These are phyloP conservation scores for Sebastes reedi DNA, from an alignment of 2,797 vertebrate genomes.

Conservation along the genomic window DNA sequence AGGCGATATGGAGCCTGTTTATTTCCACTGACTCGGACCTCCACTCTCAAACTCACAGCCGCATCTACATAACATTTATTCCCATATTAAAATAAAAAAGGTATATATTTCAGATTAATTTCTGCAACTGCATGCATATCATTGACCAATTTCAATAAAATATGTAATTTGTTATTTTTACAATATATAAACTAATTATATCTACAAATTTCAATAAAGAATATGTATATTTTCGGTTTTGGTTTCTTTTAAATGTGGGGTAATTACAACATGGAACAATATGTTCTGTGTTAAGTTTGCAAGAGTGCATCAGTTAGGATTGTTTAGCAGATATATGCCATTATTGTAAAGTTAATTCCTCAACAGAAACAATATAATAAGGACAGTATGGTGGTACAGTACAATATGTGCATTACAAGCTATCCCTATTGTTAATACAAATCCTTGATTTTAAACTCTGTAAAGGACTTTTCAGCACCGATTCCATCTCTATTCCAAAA, in stretches of 20 bases:
- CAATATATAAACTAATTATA: slow-evolving; percentile 72
- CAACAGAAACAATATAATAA: background rate
- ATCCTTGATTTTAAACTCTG: background rate
- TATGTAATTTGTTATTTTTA: slow-evolving; percentile 66
- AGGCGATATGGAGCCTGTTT: background rate
- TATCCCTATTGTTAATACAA: background rate
- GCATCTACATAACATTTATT: slow-evolving; percentile 45
- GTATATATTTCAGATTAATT: slow-evolving; percentile 59
- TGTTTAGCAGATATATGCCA: background rate
- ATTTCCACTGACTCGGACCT: background rate
- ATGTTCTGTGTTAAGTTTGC: slow-evolving; percentile 2
- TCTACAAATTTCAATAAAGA: slow-evolving; percentile 62
- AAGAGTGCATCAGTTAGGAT: slow-evolving; percentile 18
- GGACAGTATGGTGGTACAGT: background rate
- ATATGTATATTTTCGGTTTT: slow-evolving; percentile 56
- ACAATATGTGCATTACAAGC: slow-evolving; percentile 4
- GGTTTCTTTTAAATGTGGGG: slow-evolving; percentile 36
- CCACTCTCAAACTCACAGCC: slow-evolving; percentile 13
- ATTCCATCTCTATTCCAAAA: background rate
- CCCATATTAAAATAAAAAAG: slow-evolving; percentile 35
- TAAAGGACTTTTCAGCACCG: background rate
- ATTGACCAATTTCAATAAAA: slow-evolving; percentile 75
- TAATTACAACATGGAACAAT: slow-evolving; percentile 35
- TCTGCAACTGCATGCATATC: slow-evolving; percentile 72
- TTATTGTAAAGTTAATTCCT: background rate